Conservation (phyloP, 2,797 vertebrate genomes). For the Falco cherrug region DNA sequence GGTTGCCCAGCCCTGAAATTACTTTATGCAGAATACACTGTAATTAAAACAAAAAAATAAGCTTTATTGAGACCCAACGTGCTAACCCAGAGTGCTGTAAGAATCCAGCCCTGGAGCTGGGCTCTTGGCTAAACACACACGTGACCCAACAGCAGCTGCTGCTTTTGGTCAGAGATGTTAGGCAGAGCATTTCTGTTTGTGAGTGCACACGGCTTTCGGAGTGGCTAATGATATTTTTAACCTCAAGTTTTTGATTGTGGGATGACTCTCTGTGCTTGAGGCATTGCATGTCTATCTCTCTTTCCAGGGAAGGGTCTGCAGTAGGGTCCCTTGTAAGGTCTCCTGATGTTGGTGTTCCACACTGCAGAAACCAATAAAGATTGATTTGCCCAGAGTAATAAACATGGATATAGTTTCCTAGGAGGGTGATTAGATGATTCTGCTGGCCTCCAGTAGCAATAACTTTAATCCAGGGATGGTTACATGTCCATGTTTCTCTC, state of each 20-base stretch:
- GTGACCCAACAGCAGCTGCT: neutral
- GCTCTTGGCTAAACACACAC: neutral
- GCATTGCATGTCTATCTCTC: neutral
- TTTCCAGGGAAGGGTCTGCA: neutral
- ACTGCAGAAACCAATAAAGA: neutral
- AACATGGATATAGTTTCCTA: neutral
- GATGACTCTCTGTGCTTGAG: neutral
- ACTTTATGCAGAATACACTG: neutral
- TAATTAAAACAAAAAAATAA: neutral
- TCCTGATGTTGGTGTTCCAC: neutral
- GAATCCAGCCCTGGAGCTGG: neutral
- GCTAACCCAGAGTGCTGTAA: neutral
- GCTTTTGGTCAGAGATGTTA: neutral
- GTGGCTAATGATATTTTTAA: neutral
- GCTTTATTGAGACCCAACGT: neutral
- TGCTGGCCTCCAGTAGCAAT: neutral
- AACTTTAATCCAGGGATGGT: neutral
- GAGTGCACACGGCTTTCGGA: neutral
- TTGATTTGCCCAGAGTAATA: neutral
- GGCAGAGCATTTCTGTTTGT: neutral
- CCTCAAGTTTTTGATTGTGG: neutral
- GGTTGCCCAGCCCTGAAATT: neutral
- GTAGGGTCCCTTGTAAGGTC: neutral
- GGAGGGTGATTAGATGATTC: neutral
- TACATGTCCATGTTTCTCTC: neutral